Conservation (phyloP, 2,113 vertebrate genomes). For the Paralichthys olivaceus region DNA sequence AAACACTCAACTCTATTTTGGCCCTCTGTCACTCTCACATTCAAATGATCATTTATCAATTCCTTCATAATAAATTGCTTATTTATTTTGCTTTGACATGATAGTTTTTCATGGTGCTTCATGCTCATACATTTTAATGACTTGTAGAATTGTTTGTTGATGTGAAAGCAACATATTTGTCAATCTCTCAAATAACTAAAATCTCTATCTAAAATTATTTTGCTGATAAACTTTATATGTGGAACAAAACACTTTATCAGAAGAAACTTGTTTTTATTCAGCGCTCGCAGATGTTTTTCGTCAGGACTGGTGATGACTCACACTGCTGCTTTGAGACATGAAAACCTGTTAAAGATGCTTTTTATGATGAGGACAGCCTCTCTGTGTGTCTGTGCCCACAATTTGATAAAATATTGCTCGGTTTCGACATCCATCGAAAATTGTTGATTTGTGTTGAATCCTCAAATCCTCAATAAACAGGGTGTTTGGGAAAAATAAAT, state of each 20-base stretch:
- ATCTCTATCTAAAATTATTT: slow-evolving; percentile 1
- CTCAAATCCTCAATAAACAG: slow-evolving; percentile 29
- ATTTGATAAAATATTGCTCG: slow-evolving; percentile 38
- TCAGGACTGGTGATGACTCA: slow-evolving; percentile 45
- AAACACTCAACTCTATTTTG: slow-evolving; percentile 40
- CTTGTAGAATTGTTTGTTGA: slow-evolving; percentile 8
- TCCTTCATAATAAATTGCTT: not conserved
- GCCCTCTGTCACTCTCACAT: slow-evolving; percentile 3
- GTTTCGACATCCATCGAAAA: slow-evolving; percentile 19
- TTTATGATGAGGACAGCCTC: slow-evolving; percentile 33
- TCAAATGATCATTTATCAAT: not conserved
- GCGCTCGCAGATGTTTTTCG: slow-evolving; percentile 56
- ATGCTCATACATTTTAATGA: not conserved
- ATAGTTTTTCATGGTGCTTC: not conserved
- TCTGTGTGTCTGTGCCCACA: slow-evolving; percentile 19
- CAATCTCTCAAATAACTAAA: not conserved
- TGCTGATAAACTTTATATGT: not conserved
- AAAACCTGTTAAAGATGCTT: slow-evolving; percentile 47
- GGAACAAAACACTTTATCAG: slow-evolving; percentile 7
- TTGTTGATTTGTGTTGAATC: slow-evolving; percentile 41
- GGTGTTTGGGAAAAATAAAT: slow-evolving; percentile 34
- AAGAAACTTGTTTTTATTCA: slow-evolving; percentile 8
- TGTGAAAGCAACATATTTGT: slow-evolving; percentile 8
- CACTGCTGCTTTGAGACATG: slow-evolving; percentile 24
- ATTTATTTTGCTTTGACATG: not conserved